These are phyloP conservation scores for Coendou prehensilis DNA, from an alignment of 2,797 vertebrate species.

Conservation along the genomic window DNA sequence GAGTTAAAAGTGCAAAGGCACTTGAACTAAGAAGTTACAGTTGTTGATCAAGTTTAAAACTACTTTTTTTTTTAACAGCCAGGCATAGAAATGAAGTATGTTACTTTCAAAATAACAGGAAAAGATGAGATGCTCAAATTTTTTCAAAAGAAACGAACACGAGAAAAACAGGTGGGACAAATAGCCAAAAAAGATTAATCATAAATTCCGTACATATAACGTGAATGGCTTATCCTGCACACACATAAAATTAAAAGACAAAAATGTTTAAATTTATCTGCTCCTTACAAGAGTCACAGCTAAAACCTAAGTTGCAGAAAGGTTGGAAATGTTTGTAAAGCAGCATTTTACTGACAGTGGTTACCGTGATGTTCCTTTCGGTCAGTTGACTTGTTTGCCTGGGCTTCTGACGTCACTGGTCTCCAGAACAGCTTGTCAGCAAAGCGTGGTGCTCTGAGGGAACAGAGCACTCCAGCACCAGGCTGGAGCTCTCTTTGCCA, in stretches of 20 bases:
- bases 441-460: not conserved
- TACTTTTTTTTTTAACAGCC: not conserved
- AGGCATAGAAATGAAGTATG: not conserved
- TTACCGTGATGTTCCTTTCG: constrained; percentile 3
- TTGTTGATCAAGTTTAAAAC: not conserved
- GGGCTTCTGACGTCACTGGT: constrained; percentile 6
- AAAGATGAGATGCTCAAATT: not conserved
- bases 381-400: not conserved
- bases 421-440: constrained; percentile 2
- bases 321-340: constrained; percentile 15
- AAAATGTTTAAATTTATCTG: not conserved
- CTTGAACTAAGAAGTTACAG: not conserved
- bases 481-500: constrained; percentile 10
- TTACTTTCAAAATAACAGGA: constrained; percentile 45
- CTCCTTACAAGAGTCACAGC: not conserved
- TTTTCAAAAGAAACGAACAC: constrained; percentile 31
- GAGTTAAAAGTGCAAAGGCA: not conserved
- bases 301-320: not conserved
- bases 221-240: not conserved
- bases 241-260: not conserved
- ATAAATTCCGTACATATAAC: not conserved
- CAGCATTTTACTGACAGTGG: not conserved
- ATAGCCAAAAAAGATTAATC: not conserved
- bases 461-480: not conserved
- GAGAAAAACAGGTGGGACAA: not conserved